phyloP scores from a whole-genome alignment of 2,888 invertebrate species.

The Cyaniris semiargus region DNA sequence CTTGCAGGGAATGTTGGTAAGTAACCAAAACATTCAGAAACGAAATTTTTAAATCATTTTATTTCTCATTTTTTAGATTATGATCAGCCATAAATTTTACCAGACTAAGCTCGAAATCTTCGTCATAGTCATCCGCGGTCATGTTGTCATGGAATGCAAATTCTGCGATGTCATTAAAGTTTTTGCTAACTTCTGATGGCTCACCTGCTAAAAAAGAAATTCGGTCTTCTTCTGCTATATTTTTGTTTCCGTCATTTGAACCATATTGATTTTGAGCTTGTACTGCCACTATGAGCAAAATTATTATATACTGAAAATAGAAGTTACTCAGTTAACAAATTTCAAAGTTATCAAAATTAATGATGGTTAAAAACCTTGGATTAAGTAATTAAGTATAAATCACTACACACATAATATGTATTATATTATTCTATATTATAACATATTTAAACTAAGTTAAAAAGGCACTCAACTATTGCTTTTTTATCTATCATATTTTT shows the following conservation, averaged over 20 bases:
- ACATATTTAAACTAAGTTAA: not conserved
- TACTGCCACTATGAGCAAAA: not conserved
- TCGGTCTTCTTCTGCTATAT: not conserved
- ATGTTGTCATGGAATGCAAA: slow-evolving; percentile 4
- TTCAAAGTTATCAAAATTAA: too few relatives aligned
- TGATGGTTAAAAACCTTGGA: too few relatives aligned
- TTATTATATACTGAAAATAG: too few relatives aligned
- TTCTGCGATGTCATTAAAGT: not conserved
- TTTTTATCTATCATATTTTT: not conserved
- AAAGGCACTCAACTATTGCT: not conserved
- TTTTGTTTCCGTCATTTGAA: not conserved
- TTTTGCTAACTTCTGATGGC: not conserved
- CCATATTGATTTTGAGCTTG: not conserved
- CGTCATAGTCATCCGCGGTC: not conserved
- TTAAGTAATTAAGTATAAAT: too few relatives aligned
- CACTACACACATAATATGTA: too few relatives aligned
- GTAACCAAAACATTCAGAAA: not conserved
- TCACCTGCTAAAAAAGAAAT: not conserved
- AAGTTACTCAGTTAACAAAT: too few relatives aligned
- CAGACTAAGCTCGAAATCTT: not conserved
- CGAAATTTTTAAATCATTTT: not conserved
- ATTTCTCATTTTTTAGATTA: not conserved
- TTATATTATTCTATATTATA: not conserved
- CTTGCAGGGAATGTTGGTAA: not conserved
- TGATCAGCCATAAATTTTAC: not conserved